phyloP scores from a whole-genome alignment of 1,140 invertebrate species.

The Ylistrum balloti region DNA sequence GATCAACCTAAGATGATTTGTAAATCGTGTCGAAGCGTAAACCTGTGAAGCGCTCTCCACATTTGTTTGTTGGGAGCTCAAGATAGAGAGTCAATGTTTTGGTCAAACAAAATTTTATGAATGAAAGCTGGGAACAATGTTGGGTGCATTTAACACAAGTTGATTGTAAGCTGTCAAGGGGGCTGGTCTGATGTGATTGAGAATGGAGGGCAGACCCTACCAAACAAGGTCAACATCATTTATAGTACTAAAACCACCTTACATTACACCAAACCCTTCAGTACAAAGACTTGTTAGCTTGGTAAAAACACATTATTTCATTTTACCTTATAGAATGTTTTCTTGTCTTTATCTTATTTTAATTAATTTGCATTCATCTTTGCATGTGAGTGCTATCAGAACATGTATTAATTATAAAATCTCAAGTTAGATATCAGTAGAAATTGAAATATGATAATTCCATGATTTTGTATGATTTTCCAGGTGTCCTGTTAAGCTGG shows the following conservation, averaged over 20 bases:
- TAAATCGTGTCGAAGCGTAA: not conserved
- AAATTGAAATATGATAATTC: not conserved
- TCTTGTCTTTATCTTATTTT: no score
- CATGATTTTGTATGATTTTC: not conserved
- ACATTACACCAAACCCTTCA: not conserved
- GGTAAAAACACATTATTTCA: not conserved
- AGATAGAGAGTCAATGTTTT: slow-evolving; percentile 26
- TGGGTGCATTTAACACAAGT: slow-evolving; percentile 21
- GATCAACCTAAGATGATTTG: not conserved
- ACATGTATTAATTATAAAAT: not conserved
- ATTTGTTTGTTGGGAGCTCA: slow-evolving; percentile 19
- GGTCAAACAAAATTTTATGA: slow-evolving; percentile 39
- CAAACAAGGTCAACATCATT: slow-evolving; percentile 16
- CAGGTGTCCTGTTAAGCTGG: not conserved
- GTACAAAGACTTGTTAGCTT: not conserved
- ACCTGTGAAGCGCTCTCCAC: slow-evolving; percentile 4
- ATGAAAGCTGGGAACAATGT: not conserved
- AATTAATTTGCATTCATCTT: not conserved
- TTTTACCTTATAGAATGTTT: no score
- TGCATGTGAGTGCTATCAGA: not conserved
- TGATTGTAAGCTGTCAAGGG: slow-evolving; percentile 23
- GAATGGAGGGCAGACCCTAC: not conserved
- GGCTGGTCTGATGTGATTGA: not conserved
- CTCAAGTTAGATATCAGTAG: no score
- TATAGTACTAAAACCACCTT: not conserved